A percentile compares a stretch with the other conserved stretches of the same genome.
These are phyloP conservation scores for Cisticola juncidis DNA, from an alignment of 2,113 vertebrate species.

Conservation along the genomic window DNA sequence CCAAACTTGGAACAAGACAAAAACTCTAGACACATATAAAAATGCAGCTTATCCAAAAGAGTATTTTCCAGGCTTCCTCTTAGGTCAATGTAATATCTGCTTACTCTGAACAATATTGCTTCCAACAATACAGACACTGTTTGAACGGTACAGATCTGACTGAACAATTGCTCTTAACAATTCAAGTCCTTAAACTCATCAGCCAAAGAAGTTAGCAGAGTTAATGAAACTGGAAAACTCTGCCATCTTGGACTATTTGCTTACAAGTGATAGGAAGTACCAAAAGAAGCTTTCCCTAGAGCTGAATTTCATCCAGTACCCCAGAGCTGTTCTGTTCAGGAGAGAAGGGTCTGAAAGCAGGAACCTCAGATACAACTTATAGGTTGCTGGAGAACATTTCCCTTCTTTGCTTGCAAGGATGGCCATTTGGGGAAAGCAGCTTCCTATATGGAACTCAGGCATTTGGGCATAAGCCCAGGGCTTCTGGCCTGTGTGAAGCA, in stretches of 20 bases:
- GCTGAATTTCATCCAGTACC: neutral
- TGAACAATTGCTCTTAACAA: neutral
- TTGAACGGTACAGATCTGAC: neutral
- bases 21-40: neutral
- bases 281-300: neutral
- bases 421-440: neutral
- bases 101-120: neutral
- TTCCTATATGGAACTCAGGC: neutral
- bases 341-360: neutral
- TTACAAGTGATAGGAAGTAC: neutral
- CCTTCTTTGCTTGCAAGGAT: neutral
- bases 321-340: neutral
- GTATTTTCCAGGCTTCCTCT: slow-evolving; percentile 19
- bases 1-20: neutral
- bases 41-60: neutral
- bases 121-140: neutral
- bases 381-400: neutral
- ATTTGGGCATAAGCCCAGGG: neutral
- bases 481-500: neutral
- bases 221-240: neutral
- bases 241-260: neutral
- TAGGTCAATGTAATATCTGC: neutral
- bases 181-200: neutral
- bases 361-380: neutral
- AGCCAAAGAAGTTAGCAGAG: neutral